Evolutionary conservation across 2,113 vertebrate species (phyloP).

Genomic region (Protobothrops mucrosquamatus): DNA sequence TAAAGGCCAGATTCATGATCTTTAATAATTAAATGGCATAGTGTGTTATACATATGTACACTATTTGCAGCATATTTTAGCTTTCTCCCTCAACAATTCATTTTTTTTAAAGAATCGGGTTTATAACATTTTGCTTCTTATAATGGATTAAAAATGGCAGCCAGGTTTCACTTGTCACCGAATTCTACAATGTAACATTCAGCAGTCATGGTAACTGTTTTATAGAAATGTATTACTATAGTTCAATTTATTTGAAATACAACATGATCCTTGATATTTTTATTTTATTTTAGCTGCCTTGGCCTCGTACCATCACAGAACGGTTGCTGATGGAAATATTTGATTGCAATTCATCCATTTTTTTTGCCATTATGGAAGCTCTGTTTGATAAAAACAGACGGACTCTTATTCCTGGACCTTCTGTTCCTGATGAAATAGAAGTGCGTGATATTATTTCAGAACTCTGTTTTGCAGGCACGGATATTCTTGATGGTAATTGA

Average conservation of each 20-base stretch:
- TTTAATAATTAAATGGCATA: not conserved
- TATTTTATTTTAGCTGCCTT: slow-evolving; percentile 64
- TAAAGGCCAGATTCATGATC: not conserved
- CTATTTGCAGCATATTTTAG: not conserved
- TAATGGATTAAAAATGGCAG: not conserved
- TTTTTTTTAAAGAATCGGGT: not conserved
- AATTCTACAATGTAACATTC: not conserved
- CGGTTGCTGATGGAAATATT: slow-evolving; percentile 80
- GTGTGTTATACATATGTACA: not conserved
- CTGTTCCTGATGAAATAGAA: slow-evolving; percentile 74
- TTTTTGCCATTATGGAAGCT: slow-evolving; percentile 85
- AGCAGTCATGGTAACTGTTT: not conserved
- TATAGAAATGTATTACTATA: not conserved
- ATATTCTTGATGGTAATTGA: slow-evolving; percentile 82
- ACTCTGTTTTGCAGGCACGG: slow-evolving; percentile 83
- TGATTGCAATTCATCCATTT: slow-evolving; percentile 75
- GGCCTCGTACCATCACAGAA: slow-evolving; percentile 81
- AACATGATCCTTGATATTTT: not conserved
- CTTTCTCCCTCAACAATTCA: not conserved
- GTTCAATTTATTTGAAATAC: accelerated
- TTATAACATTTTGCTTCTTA: not conserved
- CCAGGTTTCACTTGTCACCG: not conserved
- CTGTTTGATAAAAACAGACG: slow-evolving; percentile 74
- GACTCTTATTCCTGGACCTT: slow-evolving; percentile 66
- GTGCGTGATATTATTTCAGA: slow-evolving; percentile 77